Conservation (phyloP, 2,888 invertebrate genomes). For the Acanthosepion lycidas region DNA sequence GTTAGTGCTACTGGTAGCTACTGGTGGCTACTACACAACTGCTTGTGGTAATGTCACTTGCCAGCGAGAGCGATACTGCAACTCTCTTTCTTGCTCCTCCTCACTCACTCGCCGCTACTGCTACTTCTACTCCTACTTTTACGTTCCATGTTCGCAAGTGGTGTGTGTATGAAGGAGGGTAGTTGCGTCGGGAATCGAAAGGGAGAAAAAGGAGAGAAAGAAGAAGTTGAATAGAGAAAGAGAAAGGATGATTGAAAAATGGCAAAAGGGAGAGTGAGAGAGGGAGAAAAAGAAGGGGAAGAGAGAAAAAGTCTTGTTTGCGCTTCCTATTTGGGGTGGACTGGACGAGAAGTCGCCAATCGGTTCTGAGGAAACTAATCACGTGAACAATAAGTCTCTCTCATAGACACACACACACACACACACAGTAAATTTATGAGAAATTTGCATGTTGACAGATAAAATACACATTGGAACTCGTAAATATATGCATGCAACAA, state of each 20-base stretch:
- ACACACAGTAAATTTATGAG: neutral
- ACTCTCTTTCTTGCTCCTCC: neutral
- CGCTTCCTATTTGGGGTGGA: neutral
- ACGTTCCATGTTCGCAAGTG: neutral
- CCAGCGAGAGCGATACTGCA: slow-evolving; percentile 24
- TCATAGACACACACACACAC: neutral
- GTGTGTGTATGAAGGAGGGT: neutral
- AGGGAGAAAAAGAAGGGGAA: neutral
- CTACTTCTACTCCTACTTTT: neutral
- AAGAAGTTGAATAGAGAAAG: neutral
- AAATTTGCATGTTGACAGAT: neutral
- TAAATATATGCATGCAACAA: neutral
- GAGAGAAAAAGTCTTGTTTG: neutral
- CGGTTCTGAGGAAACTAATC: neutral
- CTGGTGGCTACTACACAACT: slow-evolving; percentile 33
- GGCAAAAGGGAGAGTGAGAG: neutral
- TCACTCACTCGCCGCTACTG: neutral
- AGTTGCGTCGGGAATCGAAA: neutral
- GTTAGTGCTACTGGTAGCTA: slow-evolving; percentile 33
- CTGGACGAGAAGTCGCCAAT: neutral
- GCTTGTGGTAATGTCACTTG: slow-evolving; percentile 23
- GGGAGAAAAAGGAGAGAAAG: neutral
- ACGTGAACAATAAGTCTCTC: neutral
- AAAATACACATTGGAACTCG: neutral
- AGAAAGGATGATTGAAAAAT: neutral